These are phyloP conservation scores for Anastatus disparis DNA, from an alignment of 1,140 invertebrate genomes.

Conservation along the genomic window DNA sequence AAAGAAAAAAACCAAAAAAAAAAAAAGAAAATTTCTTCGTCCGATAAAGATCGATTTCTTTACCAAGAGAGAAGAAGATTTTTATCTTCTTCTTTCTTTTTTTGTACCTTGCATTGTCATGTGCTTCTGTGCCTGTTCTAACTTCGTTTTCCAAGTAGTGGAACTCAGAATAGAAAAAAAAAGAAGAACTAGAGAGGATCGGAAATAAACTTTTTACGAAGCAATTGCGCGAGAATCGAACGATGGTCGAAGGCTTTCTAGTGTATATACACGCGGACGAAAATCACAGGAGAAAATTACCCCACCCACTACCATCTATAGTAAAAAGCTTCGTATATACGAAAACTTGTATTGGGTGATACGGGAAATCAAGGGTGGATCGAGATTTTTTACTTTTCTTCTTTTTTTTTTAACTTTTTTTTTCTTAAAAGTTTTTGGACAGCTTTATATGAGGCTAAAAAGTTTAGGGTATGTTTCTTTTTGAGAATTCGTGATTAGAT, in stretches of 20 bases:
- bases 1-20: too few relatives aligned
- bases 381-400: not conserved
- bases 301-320: not conserved
- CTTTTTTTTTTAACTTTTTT: not conserved
- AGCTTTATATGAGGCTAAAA: too few relatives aligned
- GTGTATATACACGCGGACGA: slow-evolving; percentile 2
- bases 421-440: not conserved
- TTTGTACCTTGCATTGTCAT: not conserved
- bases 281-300: slow-evolving; percentile 26
- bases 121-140: not conserved
- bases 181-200: too few relatives aligned
- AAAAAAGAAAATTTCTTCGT: too few relatives aligned
- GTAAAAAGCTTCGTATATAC: not conserved
- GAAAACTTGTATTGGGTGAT: slow-evolving; percentile 4
- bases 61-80: slow-evolving; percentile 23
- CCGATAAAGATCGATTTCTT: slow-evolving; percentile 60
- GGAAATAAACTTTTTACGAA: slow-evolving; percentile 33
- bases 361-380: not conserved
- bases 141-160: slow-evolving; percentile 5
- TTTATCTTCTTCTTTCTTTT: not conserved
- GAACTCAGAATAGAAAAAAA: too few relatives aligned
- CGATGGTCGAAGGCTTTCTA: slow-evolving; percentile 20
- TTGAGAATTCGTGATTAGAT: too few relatives aligned
- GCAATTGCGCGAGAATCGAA: slow-evolving; percentile 21
- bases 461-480: too few relatives aligned